phyloP scores from a whole-genome alignment of 2,888 invertebrate species.

The Prenolepis imparis region DNA sequence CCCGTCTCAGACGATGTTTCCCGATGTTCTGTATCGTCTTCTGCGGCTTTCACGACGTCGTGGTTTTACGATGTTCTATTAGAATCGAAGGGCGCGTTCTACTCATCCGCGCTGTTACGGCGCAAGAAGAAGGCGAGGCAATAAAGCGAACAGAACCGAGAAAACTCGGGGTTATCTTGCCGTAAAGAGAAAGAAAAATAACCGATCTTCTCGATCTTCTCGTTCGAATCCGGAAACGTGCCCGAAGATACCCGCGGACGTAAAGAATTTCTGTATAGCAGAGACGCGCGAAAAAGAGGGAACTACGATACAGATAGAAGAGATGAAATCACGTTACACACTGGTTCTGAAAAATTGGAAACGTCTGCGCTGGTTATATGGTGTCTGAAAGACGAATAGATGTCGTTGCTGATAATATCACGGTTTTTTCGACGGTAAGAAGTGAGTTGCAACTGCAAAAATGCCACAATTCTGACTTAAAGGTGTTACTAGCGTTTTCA shows the following conservation, averaged over 20 bases:
- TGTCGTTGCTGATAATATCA: neutral
- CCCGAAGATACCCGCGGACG: slow-evolving; percentile 26
- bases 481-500: neutral
- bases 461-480: neutral
- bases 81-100: slow-evolving; percentile 39
- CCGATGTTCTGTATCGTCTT: slow-evolving; percentile 17
- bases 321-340: slow-evolving; percentile 41
- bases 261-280: slow-evolving; percentile 32
- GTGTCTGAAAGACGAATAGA: neutral
- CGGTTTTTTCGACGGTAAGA: neutral
- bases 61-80: slow-evolving; percentile 48
- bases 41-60: slow-evolving; percentile 45
- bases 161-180: slow-evolving; percentile 16
- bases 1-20: slow-evolving; percentile 29
- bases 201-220: slow-evolving; percentile 39
- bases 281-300: slow-evolving; percentile 9
- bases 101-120: slow-evolving; percentile 1
- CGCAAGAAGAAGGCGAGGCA: slow-evolving; percentile 40
- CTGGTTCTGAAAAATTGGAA: slow-evolving; percentile 49
- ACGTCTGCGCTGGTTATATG: slow-evolving; percentile 30
- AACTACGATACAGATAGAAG: slow-evolving; percentile 19
- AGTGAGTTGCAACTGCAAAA: neutral
- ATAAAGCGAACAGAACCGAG: slow-evolving; percentile 39
- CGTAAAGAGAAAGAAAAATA: slow-evolving; percentile 56
- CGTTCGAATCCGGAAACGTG: slow-evolving; percentile 46